Percentiles rank a stretch among this genome's conserved stretches.
Evolutionary conservation across 2,113 vertebrate genomes (phyloP).

Genomic region (Stictonetta naevosa): DNA sequence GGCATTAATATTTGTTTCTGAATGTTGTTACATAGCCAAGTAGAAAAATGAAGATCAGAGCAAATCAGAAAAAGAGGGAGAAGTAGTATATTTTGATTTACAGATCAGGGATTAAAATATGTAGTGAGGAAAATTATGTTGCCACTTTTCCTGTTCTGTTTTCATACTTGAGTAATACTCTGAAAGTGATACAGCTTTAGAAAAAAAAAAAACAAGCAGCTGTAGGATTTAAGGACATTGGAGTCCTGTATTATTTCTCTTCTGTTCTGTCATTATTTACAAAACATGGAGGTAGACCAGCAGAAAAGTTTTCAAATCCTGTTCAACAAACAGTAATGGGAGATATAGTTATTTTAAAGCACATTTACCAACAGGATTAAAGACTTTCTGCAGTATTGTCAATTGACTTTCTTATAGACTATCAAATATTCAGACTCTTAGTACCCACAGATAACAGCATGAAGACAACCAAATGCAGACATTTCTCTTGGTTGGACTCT

Average conservation of each 20-base stretch:
- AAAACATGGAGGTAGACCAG: neutral
- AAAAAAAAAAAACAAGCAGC: neutral
- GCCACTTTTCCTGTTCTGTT: neutral
- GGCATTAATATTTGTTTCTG: neutral
- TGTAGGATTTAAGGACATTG: neutral
- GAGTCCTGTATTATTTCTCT: neutral
- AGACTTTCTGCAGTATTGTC: neutral
- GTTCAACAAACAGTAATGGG: neutral
- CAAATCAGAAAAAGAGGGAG: conserved; percentile 4
- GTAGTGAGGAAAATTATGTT: neutral
- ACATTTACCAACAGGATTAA: neutral
- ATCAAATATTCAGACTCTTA: neutral
- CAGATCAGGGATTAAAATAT: neutral
- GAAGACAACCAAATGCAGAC: neutral
- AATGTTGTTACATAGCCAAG: neutral
- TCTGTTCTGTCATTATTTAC: neutral
- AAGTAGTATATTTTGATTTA: neutral
- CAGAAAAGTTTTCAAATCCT: neutral
- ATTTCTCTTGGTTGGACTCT: neutral
- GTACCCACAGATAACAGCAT: neutral
- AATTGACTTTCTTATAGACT: neutral
- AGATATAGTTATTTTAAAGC: neutral
- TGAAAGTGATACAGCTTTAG: neutral
- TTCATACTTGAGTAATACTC: neutral
- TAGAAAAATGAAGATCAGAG: neutral